Base-by-base conservation (phyloP, 2,888 invertebrate genomes). In the Apamea crenata region DNA sequence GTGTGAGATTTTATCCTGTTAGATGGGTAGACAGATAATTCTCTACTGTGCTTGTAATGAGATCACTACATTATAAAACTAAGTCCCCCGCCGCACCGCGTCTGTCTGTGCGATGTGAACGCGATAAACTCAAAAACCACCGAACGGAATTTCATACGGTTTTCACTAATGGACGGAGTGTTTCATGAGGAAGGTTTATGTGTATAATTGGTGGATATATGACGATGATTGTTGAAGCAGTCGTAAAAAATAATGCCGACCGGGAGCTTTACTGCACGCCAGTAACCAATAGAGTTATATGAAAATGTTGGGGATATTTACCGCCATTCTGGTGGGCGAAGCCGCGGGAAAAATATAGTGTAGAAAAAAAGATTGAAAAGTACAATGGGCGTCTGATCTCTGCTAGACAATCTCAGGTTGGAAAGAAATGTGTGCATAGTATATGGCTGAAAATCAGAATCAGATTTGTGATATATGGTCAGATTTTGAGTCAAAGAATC, bases 311-410 rank as follows among this genome's bases (percentile, higher is more conserved):
- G 3, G 8, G 8, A 56, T 56, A 7, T 53, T 21, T 25, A 25
- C 25, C 56, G 25, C 12, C 25, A n/a, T 12, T n/a, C 56, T 25
- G 0, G 7, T 21, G 25, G 56, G n/a, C 12, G 56, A 25, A 56
- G 56, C 56, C 10, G 21, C 53, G 53, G 56, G 56, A 1, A 56
- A 25, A 25, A 25, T 4, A 0, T 25, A 56, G 53, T 56, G 1
- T 2, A 47, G 12, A 29, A 16, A 21, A 10, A n/a, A 14, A 40
- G 50, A 53, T 40, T 36, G 6, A 44, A 63, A 65, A 50, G 21
- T 12, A 59, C 18, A 75, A 44, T 44, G 44, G 44, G 18, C 25
- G 29, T 56, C 40, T 75, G 44, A 71, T 74, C 72, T 74, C 32
- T 79, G n/a, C n/a, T 32, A 65, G 32, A 36, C 76, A 16, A 59